Evolutionary conservation across 2,113 vertebrate genomes (phyloP).

Genomic region (Centropristis striata): DNA sequence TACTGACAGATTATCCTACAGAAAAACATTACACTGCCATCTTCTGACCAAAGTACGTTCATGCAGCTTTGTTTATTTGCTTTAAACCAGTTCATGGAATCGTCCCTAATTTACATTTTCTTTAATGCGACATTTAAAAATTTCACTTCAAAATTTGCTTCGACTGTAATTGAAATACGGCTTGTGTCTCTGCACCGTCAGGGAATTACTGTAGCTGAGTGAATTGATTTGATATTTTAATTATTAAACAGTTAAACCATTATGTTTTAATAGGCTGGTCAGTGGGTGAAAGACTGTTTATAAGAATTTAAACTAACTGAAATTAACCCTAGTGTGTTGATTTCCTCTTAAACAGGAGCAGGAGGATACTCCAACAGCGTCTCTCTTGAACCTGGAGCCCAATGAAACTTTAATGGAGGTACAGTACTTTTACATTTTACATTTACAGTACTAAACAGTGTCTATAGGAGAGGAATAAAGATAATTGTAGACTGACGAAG

Average conservation of each 20-base stretch:
- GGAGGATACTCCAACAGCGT: slow-evolving; percentile 84
- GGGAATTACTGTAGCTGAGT: too few species aligned
- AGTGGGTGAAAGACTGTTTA: neutral
- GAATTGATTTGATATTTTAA: neutral
- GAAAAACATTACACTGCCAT: too few species aligned
- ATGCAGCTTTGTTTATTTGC: too few species aligned
- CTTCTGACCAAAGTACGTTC: too few species aligned
- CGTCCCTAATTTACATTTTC: too few species aligned
- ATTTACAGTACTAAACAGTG: neutral
- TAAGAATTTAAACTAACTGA: neutral
- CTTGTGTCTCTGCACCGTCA: too few species aligned
- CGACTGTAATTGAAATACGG: too few species aligned
- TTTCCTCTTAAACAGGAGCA: slow-evolving; percentile 85
- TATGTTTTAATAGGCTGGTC: neutral
- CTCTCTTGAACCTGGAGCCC: slow-evolving; percentile 86
- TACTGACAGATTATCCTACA: too few species aligned
- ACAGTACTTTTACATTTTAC: slow-evolving; percentile 37
- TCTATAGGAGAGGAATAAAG: neutral
- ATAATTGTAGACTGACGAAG: neutral
- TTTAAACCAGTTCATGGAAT: too few species aligned
- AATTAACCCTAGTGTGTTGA: slow-evolving; percentile 9
- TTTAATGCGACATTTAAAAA: too few species aligned
- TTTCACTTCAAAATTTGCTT: too few species aligned
- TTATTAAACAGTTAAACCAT: neutral
- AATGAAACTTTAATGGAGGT: slow-evolving; percentile 88